phyloP scores from a whole-genome alignment of 2,113 vertebrate species.

The Phrynosoma blainvillii region DNA sequence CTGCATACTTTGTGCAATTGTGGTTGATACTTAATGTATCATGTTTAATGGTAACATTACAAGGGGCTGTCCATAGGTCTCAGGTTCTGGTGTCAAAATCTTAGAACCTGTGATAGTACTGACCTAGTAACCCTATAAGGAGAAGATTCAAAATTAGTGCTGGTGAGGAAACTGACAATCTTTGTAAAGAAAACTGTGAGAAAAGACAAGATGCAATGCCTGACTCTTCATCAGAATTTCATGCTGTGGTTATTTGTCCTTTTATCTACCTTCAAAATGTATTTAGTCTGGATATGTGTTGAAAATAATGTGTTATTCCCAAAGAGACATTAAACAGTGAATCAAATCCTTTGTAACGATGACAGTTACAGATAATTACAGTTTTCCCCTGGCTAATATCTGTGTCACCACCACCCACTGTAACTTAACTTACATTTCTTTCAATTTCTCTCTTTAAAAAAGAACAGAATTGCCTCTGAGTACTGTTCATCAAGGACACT shows the following conservation, averaged over 20 bases:
- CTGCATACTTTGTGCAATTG: no score
- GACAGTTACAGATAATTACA: background rate
- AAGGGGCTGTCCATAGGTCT: no score
- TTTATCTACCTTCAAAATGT: background rate
- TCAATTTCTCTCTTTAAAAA: background rate
- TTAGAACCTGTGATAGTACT: no score
- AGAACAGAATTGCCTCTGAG: background rate
- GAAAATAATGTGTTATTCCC: background rate
- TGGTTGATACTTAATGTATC: no score
- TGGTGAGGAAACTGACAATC: background rate
- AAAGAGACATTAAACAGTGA: background rate
- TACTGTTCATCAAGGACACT: background rate
- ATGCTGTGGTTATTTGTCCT: background rate
- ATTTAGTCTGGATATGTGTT: fast-evolving
- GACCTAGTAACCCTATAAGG: no score
- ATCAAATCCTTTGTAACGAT: background rate
- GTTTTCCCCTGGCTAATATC: background rate
- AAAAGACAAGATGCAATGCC: background rate
- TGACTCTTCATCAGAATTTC: background rate
- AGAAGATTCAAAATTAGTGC: no score
- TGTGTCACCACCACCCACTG: fast-evolving
- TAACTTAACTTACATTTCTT: background rate
- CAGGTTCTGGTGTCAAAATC: no score
- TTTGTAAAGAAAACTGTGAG: background rate
- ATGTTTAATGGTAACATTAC: no score